Conservation (phyloP, 64 coral and sea anemone genomes). For the Dendrophyllia cribrosa region DNA sequence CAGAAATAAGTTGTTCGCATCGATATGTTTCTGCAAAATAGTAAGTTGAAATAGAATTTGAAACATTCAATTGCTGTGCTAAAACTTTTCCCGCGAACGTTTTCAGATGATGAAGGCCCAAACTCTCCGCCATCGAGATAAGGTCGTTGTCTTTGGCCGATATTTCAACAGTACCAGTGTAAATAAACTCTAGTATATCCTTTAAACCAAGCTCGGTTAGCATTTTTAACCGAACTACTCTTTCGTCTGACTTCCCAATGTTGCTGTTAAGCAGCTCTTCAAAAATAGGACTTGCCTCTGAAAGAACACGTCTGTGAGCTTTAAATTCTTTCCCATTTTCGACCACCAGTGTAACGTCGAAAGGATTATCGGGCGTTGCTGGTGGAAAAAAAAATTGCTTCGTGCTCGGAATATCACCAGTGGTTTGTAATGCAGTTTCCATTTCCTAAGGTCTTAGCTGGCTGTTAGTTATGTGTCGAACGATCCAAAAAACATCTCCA, state of each 20-base stretch:
- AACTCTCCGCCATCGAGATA: slow-evolving; percentile 12
- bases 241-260: background rate
- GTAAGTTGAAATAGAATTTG: slow-evolving; percentile 8
- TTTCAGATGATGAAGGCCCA: slow-evolving; percentile 20
- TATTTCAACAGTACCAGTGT: slow-evolving; percentile 17
- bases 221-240: background rate
- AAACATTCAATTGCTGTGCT: background rate
- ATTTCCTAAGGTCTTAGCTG: too few relatives aligned
- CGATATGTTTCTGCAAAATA: background rate
- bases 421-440: too few relatives aligned
- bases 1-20: background rate
- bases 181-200: slow-evolving; percentile 2
- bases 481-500: too few relatives aligned
- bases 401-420: too few relatives aligned
- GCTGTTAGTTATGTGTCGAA: too few relatives aligned
- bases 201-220: background rate
- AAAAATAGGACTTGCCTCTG: background rate
- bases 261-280: background rate
- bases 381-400: too few relatives aligned
- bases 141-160: background rate
- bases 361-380: background rate
- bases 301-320: background rate
- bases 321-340: background rate
- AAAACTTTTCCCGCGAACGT: background rate
- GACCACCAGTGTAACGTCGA: background rate